These are phyloP conservation scores for Pogonomyrmex californicus DNA, from an alignment of 1,140 invertebrate genomes.

Conservation along the genomic window DNA sequence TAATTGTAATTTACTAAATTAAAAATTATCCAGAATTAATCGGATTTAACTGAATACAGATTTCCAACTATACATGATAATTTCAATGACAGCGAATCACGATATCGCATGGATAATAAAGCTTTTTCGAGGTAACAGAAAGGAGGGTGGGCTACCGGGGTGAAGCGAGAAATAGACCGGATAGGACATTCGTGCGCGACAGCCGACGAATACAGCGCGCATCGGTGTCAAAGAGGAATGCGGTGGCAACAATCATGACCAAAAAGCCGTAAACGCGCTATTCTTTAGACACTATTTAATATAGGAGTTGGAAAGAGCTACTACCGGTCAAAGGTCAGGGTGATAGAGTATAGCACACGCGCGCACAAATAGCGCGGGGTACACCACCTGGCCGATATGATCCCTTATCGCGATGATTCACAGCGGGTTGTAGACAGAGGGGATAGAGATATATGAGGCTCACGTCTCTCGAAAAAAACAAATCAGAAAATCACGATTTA, in stretches of 20 bases:
- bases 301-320: background rate
- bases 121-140: background rate
- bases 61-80: background rate
- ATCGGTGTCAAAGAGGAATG: constrained; percentile 3
- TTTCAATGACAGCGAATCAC: background rate
- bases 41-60: background rate
- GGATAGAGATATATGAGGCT: background rate
- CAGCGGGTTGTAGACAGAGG: background rate
- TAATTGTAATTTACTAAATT: too few relatives aligned
- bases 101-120: background rate
- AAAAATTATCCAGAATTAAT: too few relatives aligned
- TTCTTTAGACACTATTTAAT: background rate
- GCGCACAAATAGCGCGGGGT: constrained; percentile 1
- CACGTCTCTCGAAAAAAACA: background rate
- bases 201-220: constrained; percentile 18
- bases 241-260: too few relatives aligned
- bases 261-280: constrained; percentile 3
- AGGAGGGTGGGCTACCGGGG: background rate
- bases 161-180: constrained; percentile 13
- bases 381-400: constrained; percentile 5
- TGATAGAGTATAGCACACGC: constrained; percentile 26
- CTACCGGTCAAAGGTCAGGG: constrained; percentile 49
- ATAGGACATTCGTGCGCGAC: constrained; percentile 14
- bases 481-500: background rate
- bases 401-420: constrained; percentile 47